Percentiles rank a stretch among this genome's conserved stretches.
Evolutionary conservation across 2,797 vertebrate species (phyloP).

Genomic region (Phrynocephalus vlangalii): DNA sequence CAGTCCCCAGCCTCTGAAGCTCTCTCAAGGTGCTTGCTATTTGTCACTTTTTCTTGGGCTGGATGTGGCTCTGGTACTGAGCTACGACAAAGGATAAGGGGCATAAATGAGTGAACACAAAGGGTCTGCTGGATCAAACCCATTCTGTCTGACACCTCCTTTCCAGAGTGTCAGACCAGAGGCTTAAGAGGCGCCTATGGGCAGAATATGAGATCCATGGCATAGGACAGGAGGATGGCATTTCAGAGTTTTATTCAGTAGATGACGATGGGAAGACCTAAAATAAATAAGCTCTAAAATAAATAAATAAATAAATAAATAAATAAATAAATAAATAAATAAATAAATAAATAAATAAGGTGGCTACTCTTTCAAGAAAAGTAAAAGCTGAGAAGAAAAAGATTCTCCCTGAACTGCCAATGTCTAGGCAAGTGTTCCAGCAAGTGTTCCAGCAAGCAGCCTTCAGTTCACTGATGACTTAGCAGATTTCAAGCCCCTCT

Average conservation of each 20-base stretch:
- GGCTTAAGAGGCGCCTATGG: neutral
- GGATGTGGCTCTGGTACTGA: neutral
- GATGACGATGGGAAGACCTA: neutral
- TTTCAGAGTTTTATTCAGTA: neutral
- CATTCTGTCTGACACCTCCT: neutral
- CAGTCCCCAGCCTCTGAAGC: neutral
- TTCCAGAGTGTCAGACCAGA: too few relatives aligned
- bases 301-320: too few relatives aligned
- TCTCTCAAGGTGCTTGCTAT: neutral
- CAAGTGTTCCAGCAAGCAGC: too few relatives aligned
- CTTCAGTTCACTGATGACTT: neutral
- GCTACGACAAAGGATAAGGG: neutral
- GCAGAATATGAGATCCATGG: neutral
- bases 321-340: too few relatives aligned
- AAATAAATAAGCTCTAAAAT: too few relatives aligned
- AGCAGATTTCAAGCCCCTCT: neutral
- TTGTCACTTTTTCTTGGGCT: neutral
- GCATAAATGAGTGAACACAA: neutral
- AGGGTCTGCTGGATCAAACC: neutral
- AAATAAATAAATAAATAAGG: too few relatives aligned
- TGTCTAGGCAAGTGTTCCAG: neutral
- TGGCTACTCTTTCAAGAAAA: neutral
- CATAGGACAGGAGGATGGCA: neutral
- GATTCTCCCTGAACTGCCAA: neutral
- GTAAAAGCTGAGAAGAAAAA: neutral